Percentiles rank a stretch among this genome's conserved stretches.
These are phyloP conservation scores for Troides aeacus DNA, from an alignment of 2,888 invertebrate species.

Conservation along the genomic window DNA sequence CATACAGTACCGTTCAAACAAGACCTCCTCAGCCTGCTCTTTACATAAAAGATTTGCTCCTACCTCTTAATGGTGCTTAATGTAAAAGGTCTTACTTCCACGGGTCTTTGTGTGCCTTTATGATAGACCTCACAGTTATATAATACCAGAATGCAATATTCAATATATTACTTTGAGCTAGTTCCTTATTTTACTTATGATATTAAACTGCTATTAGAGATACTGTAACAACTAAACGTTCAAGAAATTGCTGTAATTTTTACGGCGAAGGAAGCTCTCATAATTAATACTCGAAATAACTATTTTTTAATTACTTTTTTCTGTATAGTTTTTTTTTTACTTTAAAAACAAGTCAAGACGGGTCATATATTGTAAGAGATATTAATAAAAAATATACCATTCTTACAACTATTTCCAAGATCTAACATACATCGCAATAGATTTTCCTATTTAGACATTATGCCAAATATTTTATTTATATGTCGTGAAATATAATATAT, in stretches of 20 bases:
- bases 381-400: too few relatives aligned
- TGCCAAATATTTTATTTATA: too few relatives aligned
- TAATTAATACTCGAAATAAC: not conserved
- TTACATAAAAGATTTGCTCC: slow-evolving; percentile 25
- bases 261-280: not conserved
- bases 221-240: not conserved
- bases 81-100: slow-evolving; percentile 14
- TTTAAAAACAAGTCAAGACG: too few relatives aligned
- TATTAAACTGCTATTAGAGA: not conserved
- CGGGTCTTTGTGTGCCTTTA: slow-evolving; percentile 21
- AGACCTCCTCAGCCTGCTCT: slow-evolving; percentile 14
- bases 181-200: not conserved
- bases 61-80: slow-evolving; percentile 22
- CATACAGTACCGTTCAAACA: not conserved
- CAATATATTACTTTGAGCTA: slow-evolving; percentile 24
- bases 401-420: too few relatives aligned
- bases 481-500: too few relatives aligned
- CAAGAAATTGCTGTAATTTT: not conserved
- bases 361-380: too few relatives aligned
- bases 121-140: slow-evolving; percentile 12
- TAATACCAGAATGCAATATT: slow-evolving; percentile 21
- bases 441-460: too few relatives aligned
- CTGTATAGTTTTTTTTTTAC: too few relatives aligned
- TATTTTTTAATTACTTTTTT: too few relatives aligned
- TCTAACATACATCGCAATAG: too few relatives aligned